Percentiles rank a stretch among this genome's conserved stretches.
phyloP scores from a whole-genome alignment of 2,113 vertebrate genomes.

The Struthidea cinerea region DNA sequence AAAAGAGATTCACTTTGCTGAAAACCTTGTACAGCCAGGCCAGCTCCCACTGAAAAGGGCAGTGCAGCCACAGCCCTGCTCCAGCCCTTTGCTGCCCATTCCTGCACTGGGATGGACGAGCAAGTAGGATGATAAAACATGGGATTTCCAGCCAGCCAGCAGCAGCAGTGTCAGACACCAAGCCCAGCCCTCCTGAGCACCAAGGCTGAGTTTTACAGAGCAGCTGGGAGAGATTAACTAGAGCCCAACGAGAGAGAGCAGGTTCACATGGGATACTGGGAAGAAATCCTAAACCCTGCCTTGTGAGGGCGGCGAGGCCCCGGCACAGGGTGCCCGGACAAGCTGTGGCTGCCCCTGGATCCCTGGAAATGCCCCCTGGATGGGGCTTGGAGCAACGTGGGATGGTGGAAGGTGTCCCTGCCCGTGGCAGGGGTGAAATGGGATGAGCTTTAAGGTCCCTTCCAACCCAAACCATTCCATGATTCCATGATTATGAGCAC shows the following conservation, averaged over 20 bases:
- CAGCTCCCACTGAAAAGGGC: neutral
- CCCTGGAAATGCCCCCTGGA: neutral
- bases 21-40: neutral
- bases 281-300: neutral
- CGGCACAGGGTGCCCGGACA: neutral
- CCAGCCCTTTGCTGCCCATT: neutral
- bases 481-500: neutral
- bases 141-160: neutral
- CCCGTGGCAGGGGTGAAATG: neutral
- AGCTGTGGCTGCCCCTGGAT: neutral
- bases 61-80: neutral
- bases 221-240: neutral
- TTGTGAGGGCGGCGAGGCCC: accelerated
- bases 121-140: neutral
- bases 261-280: too few species aligned
- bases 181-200: neutral
- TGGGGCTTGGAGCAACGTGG: neutral
- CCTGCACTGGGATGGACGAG: neutral
- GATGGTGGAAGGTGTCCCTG: neutral
- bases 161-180: neutral
- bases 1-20: neutral
- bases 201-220: neutral
- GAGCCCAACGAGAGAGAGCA: neutral
- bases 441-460: neutral
- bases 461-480: neutral